Base-by-base conservation (phyloP, 2,888 invertebrate genomes). In the Luperina nickerlii region DNA sequence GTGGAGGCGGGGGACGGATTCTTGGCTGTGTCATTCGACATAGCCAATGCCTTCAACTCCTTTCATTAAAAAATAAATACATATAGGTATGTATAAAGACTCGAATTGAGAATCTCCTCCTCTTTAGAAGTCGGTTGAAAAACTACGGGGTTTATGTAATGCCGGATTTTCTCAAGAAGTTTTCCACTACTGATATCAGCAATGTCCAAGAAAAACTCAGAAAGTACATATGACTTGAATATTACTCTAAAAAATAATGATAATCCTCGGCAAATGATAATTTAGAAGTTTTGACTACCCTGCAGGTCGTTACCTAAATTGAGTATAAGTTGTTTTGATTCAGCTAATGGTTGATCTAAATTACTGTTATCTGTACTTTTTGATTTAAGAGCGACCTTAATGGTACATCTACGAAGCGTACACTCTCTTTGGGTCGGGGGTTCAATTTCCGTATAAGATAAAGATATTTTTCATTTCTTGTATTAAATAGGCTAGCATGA, bases 221-320 rank as follows among this genome's bases (percentile, higher is more conserved):
- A 45, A 45, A 18, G 18, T 67, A 9, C n/a, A 18, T n/a, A 42
- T n/a, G n/a, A n/a, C 42, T 45, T 45, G 4, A n/a, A 67, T 9
- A 45, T 45, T 67, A 45, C n/a, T 67, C 8, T n/a, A 9, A n/a
- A n/a, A 67, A 18, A 42, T 42, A 4, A 60, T 71, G 3, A 18
- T 18, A 38, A 60, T 62, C 11, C 38, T n/a, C n/a, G 11, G 7
- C 11, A 42, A 7, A 42, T 20, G 42, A 71, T 11, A 60, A n/a
- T 81, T 69, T 76, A 45, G 48, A 57, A 70, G 54, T 79, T 72
- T 81, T 88, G 90, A 84, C 87, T 84, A 87, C 88, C 87, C 87
- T 78, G 86, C 45, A 32, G 48, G 32, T 62, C 62, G 68, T 72
- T 75, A 76, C 75, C 82, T 87, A n/a, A n/a, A n/a, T n/a, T n/a